A percentile compares a stretch with the other conserved stretches of the same genome.
Conservation (phyloP, 2,113 vertebrate species). For the Lepisosteus osseus region DNA sequence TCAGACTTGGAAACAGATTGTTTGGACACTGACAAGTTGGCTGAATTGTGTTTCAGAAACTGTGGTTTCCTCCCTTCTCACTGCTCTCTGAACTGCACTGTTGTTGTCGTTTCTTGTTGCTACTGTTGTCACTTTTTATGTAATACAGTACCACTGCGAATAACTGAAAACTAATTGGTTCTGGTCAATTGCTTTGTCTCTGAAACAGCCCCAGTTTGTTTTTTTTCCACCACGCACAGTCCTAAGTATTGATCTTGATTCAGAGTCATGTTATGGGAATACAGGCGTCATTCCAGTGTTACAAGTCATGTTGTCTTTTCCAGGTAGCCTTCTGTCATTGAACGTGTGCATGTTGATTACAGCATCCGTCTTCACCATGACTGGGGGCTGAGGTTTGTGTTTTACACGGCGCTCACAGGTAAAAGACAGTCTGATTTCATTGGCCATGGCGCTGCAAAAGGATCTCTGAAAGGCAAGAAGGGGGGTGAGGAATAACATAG, state of each 20-base stretch:
- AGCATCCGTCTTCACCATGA: slow-evolving; percentile 87
- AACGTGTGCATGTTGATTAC: slow-evolving; percentile 99
- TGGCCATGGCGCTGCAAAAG: slow-evolving; percentile 92
- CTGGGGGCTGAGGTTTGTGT: slow-evolving; percentile 81
- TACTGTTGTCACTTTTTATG: slow-evolving; percentile 60
- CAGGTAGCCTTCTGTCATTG: slow-evolving; percentile 94
- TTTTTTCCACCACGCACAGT: slow-evolving; percentile 47
- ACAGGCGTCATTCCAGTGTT: slow-evolving; percentile 86
- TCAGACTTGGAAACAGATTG: slow-evolving; percentile 61
- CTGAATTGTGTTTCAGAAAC: slow-evolving; percentile 16
- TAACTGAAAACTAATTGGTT: slow-evolving; percentile 62
- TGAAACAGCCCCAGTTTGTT: slow-evolving; percentile 55
- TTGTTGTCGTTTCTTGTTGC: slow-evolving; percentile 49
- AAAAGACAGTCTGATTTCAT: slow-evolving; percentile 94
- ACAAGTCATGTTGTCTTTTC: slow-evolving; percentile 93
- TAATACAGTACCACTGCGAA: slow-evolving; percentile 64
- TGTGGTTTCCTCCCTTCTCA: neutral
- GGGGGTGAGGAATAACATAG: slow-evolving; percentile 32
- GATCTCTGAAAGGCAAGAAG: slow-evolving; percentile 83
- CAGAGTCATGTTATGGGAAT: slow-evolving; percentile 74
- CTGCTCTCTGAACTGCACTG: slow-evolving; percentile 24
- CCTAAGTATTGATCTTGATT: slow-evolving; percentile 28
- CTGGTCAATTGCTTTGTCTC: slow-evolving; percentile 69
- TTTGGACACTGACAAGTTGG: slow-evolving; percentile 27
- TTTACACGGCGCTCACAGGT: slow-evolving; percentile 94